Evolutionary conservation across 2,113 vertebrate species (phyloP).

Genomic region (Myanophis thanlyinensis): DNA sequence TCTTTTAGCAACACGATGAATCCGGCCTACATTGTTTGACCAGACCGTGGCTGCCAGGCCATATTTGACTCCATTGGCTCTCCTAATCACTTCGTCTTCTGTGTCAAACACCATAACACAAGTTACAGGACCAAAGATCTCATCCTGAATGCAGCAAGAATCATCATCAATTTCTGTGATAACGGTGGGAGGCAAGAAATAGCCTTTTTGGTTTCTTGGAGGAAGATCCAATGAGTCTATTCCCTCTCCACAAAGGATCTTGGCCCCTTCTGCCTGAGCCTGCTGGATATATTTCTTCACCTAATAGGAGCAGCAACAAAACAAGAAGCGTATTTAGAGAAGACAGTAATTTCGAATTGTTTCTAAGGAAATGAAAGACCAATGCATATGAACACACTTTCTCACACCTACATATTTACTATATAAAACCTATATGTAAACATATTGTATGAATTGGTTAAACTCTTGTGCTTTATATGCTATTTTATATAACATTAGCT

Average conservation of each 20-base stretch:
- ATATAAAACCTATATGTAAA: neutral
- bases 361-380: neutral
- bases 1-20: constrained; percentile 83
- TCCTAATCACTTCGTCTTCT: constrained; percentile 87
- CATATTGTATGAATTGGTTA: neutral
- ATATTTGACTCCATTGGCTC: constrained; percentile 86
- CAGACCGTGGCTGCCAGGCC: constrained; percentile 89
- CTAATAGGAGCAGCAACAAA: constrained; percentile 59
- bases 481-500: neutral
- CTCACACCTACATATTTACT: neutral
- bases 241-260: constrained; percentile 88
- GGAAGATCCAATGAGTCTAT: constrained; percentile 81
- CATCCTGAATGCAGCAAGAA: constrained; percentile 92
- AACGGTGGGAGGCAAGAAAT: constrained; percentile 90
- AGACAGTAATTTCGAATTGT: neutral
- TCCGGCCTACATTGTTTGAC: constrained; percentile 81
- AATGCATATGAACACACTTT: neutral
- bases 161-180: constrained; percentile 81
- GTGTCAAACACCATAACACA: constrained; percentile 87
- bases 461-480: neutral
- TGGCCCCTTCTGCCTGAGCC: constrained; percentile 82
- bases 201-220: constrained; percentile 75
- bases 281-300: constrained; percentile 83
- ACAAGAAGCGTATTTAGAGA: neutral
- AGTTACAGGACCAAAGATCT: constrained; percentile 95